Base-by-base conservation (phyloP, 2,113 vertebrate species). In the Cheilinus undulatus region DNA sequence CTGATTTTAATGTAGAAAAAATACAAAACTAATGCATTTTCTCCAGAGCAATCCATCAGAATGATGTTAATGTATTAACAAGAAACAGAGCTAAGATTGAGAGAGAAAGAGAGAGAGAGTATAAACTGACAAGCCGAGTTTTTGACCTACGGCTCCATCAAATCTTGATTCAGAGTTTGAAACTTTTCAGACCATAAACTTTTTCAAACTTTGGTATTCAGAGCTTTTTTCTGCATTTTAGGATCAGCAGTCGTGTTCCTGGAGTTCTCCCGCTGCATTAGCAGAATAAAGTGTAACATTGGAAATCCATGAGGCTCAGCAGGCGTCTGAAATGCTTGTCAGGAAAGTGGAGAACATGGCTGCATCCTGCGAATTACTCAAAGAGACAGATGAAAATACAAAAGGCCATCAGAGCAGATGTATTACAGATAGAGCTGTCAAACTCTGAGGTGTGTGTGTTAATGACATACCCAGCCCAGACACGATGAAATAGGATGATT, bases 391-490 rank as follows among this genome's bases (percentile, higher is more conserved):
- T 73, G 30, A 69, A 82, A 73, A 66, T 14, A 61, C 36, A 54
- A 76, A 57, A 64, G 48, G 51, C 40, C 50, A 42, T 58, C 48
- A 56, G 40, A 86, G 45, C 30, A 60, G 56, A 59, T 73, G 52
- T 64, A 65, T 76, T 42, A 67, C 61, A 70, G 66, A 73, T 48
- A 79, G 64, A 53, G 77, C 52, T 78, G 79, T 78, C 79, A 80
- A 58, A 72, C 46, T 43, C 48, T 38, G 32, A 66, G 54, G 11
- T 53, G 40, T 49, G 54, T 59, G 15, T 59, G 60, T 56, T 72
- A 78, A 83, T 65, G 53, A 66, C 63, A 60, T 60, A 59, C 40
- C 58, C 67, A 32, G 61, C n/a, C n/a, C n/a, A 68, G 11, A 59
- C 19, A 38, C 48, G 27, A 23, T 50, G 48, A 52, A 67, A 12